Base-by-base conservation (phyloP, 2,113 vertebrate genomes). In the Oncorhynchus nerka region DNA sequence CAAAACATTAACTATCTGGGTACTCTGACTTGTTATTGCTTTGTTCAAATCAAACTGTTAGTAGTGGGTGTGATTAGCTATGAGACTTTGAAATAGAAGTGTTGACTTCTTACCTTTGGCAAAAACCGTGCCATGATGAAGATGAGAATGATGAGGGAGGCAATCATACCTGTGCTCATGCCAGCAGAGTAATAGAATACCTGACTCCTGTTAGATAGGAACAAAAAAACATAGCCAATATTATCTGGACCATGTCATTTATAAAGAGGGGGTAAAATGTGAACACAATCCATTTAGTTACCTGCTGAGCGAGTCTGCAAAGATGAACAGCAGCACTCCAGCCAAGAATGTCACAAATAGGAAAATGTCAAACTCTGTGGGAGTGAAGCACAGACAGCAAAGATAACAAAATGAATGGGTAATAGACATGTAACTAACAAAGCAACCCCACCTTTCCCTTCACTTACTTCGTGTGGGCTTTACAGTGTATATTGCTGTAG, bases 141-240 rank as follows among this genome's bases (percentile, higher is more conserved):
- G 89, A 99, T 91, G 0, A 97, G 75, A 77, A 99, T 89, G n/a
- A 99, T 89, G 76, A 98, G 92, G 0, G 97, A 99, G n/a, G 97
- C 95, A 45, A 98, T 78, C 88, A 98, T 88, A 7, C 98, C 97
- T 11, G 96, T 92, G 62, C 95, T 96, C 89, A 97, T 92, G n/a
- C 97, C 98, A 0, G 96, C 92, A 0, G 96, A 97, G 85, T 99
- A 99, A 89, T 93, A 98, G 89, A 99, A 99, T 73, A 96, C 15
- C 39, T 95, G 94, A 90, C 97, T 99, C 93, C 98, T 99, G 89
- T 8, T 75, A 5, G 55, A 45, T 2, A 57, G 28, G 20, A 45
- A 45, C 9, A 45, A 45, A 45, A 45, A 45, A 12, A 71, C 20
- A 32, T 45, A 11, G 8, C 8, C 9, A 0, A 45, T 45, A 45